Conservation (phyloP, 2,888 invertebrate species). For the Caenorhabditis drosophilae region DNA sequence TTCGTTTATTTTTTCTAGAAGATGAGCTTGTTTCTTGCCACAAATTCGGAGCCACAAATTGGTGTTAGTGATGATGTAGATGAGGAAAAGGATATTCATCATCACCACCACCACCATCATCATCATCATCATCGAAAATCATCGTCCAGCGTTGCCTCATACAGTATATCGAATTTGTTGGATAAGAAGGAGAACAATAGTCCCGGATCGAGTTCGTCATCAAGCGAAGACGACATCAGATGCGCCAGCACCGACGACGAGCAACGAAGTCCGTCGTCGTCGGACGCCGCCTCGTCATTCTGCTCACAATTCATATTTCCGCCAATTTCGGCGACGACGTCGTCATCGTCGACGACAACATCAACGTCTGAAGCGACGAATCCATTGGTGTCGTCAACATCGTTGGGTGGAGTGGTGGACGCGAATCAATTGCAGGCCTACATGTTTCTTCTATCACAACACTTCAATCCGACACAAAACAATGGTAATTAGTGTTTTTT, state of each 20-base stretch:
- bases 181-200: slow-evolving; percentile 28
- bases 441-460: slow-evolving; percentile 36
- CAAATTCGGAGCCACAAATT: too few relatives aligned
- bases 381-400: slow-evolving; percentile 7
- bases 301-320: slow-evolving; percentile 27
- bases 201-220: slow-evolving; percentile 22
- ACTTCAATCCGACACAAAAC: slow-evolving; percentile 38
- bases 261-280: slow-evolving; percentile 15
- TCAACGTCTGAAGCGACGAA: slow-evolving; percentile 7
- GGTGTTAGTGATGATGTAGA: too few relatives aligned
- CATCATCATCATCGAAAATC: slow-evolving; percentile 20
- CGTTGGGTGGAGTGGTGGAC: slow-evolving; percentile 10
- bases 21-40: too few relatives aligned
- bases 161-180: slow-evolving; percentile 31
- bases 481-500: slow-evolving; percentile 31
- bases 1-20: too few relatives aligned
- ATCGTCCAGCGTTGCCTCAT: slow-evolving; percentile 22
- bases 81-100: too few relatives aligned
- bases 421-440: slow-evolving; percentile 32
- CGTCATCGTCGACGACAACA: slow-evolving; percentile 4
- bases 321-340: neutral
- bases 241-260: slow-evolving; percentile 43
- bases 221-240: slow-evolving; percentile 32
- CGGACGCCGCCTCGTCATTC: slow-evolving; percentile 8
- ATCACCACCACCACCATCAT: too few relatives aligned